Evolutionary conservation across 2,888 invertebrate species (phyloP).

Genomic region (Pandemis heparana): DNA sequence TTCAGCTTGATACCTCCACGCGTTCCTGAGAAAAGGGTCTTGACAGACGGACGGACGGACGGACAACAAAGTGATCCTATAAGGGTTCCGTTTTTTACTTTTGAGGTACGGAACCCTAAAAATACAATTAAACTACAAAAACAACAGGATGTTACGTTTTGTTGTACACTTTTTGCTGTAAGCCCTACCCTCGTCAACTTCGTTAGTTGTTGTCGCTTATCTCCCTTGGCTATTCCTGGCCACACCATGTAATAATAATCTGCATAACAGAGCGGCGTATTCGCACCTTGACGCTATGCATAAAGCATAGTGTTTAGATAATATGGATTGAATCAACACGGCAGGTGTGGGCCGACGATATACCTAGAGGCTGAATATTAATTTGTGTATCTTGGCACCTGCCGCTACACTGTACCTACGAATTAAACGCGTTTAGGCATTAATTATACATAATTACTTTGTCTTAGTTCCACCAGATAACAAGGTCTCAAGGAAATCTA

Average conservation of each 20-base stretch:
- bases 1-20: too few species aligned
- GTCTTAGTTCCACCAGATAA: too few species aligned
- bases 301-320: constrained; percentile 37
- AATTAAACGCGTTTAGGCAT: constrained; percentile 35
- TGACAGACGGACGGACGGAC: too few species aligned
- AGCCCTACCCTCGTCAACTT: background rate
- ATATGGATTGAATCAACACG: constrained; percentile 73
- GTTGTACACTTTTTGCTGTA: too few species aligned
- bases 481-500: too few species aligned
- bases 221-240: constrained; percentile 5
- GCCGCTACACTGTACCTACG: constrained; percentile 20
- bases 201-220: background rate
- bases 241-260: constrained; percentile 18
- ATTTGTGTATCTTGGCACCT: constrained; percentile 72
- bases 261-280: constrained; percentile 22
- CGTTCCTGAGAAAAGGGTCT: too few species aligned
- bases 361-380: constrained; percentile 71
- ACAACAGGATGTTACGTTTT: too few species aligned
- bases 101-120: too few species aligned
- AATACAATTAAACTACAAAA: too few species aligned
- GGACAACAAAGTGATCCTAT: too few species aligned
- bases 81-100: too few species aligned
- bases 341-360: constrained; percentile 67
- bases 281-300: constrained; percentile 45
- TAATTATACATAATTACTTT: constrained; percentile 24